A percentile compares a stretch with the other conserved stretches of the same genome.
Evolutionary conservation across 2,888 invertebrate species (phyloP).

Genomic region (Netelia melanura): DNA sequence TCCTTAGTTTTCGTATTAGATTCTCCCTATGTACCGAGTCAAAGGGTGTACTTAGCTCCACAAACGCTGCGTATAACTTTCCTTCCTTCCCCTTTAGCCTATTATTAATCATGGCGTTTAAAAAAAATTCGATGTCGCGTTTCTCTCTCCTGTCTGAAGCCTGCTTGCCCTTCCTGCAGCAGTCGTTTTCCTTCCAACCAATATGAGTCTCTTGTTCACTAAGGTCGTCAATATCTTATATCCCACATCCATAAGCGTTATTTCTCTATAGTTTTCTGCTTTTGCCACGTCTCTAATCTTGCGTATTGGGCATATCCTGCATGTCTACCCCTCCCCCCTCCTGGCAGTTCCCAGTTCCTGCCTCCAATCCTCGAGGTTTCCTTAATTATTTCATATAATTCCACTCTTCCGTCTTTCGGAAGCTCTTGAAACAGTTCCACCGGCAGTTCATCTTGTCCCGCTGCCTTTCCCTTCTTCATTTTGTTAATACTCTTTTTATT

Average conservation of each 20-base stretch:
- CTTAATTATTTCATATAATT: background rate
- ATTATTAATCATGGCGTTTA: background rate
- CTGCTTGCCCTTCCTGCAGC: background rate
- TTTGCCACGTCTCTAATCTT: background rate
- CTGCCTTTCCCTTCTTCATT: background rate
- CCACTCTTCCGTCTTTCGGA: background rate
- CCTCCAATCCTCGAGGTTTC: background rate
- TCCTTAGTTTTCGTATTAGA: conserved; percentile 7
- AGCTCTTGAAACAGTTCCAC: background rate
- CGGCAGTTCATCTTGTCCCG: background rate
- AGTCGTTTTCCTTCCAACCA: background rate
- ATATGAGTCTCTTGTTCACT: background rate
- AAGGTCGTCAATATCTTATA: conserved; percentile 12
- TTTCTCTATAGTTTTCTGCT: background rate
- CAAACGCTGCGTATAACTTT: background rate
- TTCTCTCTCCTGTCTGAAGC: background rate
- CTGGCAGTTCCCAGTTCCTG: background rate
- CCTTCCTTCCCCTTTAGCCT: background rate
- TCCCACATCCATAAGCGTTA: background rate
- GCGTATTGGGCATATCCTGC: background rate
- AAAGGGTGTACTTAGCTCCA: background rate
- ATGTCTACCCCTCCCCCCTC: background rate
- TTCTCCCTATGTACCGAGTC: background rate
- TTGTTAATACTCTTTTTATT: background rate
- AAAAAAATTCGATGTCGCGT: background rate